These are phyloP conservation scores for Chaetura pelagica DNA, from an alignment of 2,113 vertebrate species.

Conservation along the genomic window DNA sequence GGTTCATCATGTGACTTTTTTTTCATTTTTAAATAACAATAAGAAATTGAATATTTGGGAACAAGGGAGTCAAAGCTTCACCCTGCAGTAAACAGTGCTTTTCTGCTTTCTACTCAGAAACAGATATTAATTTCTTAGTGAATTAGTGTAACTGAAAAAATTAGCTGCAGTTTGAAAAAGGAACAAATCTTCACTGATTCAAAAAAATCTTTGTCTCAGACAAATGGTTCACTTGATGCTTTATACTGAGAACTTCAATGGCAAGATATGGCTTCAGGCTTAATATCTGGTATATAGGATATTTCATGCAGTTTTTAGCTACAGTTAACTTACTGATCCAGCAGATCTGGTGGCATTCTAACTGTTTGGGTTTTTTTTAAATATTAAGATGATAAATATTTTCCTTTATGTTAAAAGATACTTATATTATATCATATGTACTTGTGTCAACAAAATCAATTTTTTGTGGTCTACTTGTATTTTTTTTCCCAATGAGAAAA, in stretches of 20 bases:
- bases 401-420: background rate
- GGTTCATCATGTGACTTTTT: background rate
- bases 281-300: background rate
- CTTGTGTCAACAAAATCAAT: background rate
- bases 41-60: background rate
- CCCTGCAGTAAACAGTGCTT: background rate
- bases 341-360: background rate
- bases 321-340: background rate
- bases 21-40: background rate
- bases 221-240: background rate
- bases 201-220: background rate
- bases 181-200: background rate
- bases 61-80: background rate
- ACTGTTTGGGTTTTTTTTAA: background rate
- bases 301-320: background rate
- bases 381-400: background rate
- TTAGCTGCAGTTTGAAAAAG: background rate
- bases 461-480: background rate
- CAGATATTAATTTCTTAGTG: background rate
- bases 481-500: constrained; percentile 28
- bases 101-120: background rate
- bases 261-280: background rate
- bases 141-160: background rate
- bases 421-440: background rate
- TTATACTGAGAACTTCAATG: background rate